Conservation (phyloP, 2,797 vertebrate genomes). For the Sebastes steindachneri region DNA sequence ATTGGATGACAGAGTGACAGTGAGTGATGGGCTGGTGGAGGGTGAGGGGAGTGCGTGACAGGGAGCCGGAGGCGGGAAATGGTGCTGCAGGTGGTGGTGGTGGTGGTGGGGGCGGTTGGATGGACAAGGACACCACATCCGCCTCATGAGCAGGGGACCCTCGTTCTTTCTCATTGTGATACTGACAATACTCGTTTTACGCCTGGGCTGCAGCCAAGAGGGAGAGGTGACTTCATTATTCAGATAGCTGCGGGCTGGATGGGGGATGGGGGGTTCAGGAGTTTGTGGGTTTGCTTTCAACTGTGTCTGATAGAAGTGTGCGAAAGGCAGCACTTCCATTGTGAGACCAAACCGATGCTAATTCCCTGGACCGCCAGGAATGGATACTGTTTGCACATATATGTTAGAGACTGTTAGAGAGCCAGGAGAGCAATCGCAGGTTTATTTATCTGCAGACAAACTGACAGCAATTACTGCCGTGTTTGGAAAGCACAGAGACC, state of each 20-base stretch:
- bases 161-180: constrained; percentile 59
- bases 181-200: constrained; percentile 64
- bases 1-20: constrained; percentile 47
- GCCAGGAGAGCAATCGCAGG: constrained; percentile 32
- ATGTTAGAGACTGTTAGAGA: constrained; percentile 13
- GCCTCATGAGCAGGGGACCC: constrained; percentile 37
- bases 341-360: constrained; percentile 24
- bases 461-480: constrained; percentile 64
- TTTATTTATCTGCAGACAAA: constrained; percentile 53
- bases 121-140: constrained; percentile 67
- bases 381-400: constrained; percentile 21
- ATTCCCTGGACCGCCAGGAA: constrained; percentile 1
- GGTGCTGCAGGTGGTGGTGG: not conserved
- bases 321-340: constrained; percentile 37
- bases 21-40: constrained; percentile 58
- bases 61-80: not conserved
- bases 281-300: constrained; percentile 14
- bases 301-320: constrained; percentile 21
- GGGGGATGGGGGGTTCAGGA: not conserved
- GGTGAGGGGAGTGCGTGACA: not conserved
- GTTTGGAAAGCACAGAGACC: constrained; percentile 36
- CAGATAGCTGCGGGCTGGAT: constrained; percentile 23
- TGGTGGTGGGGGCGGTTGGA: not conserved
- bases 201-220: constrained; percentile 61
- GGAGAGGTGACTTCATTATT: constrained; percentile 71